A percentile compares a stretch with the other conserved stretches of the same genome.
Conservation (phyloP, 2,888 invertebrate species). For the Ditylenchus weischeri region DNA sequence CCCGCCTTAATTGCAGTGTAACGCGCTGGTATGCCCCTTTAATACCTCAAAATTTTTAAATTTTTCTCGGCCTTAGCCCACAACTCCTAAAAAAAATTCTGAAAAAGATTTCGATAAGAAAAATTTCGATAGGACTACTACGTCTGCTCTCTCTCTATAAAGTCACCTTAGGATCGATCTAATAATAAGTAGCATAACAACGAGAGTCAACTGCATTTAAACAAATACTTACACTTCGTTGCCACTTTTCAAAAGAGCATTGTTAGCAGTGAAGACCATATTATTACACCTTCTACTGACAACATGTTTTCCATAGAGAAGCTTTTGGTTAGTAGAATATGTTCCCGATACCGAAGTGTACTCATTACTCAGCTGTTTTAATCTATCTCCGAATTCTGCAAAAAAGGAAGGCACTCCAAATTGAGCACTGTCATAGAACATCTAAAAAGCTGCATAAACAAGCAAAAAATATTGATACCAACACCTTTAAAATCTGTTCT, state of each 20-base stretch:
- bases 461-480: background rate
- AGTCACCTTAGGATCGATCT: no score
- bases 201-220: no score
- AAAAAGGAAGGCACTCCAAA: constrained; percentile 5
- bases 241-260: background rate
- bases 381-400: background rate
- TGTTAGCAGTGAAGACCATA: background rate
- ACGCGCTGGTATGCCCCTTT: no score
- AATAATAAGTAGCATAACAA: no score
- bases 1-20: no score
- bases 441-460: background rate
- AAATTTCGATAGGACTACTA: no score
- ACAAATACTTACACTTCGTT: background rate
- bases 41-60: no score
- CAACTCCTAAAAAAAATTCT: no score
- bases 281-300: background rate
- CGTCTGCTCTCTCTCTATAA: no score
- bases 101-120: no score
- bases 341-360: background rate
- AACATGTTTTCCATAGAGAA: constrained; percentile 7
- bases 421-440: background rate
- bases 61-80: no score
- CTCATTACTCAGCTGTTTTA: constrained; percentile 4
- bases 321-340: background rate
- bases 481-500: constrained; percentile 6